phyloP scores from a whole-genome alignment of 30 jellyfish, hydroid and myxozoan genomes.

The Aurelia aurita complex sp. Pacific region DNA sequence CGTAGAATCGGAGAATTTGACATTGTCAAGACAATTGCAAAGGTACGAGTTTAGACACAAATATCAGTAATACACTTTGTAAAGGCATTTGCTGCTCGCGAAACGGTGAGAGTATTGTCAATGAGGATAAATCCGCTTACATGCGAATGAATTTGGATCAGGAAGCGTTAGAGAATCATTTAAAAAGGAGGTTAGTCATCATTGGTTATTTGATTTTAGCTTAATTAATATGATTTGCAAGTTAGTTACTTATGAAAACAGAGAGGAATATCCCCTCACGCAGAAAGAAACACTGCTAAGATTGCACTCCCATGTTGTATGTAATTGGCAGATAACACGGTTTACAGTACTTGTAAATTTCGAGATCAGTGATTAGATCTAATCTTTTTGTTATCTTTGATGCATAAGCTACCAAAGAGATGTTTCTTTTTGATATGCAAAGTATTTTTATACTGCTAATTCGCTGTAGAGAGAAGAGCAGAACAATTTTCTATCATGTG shows the following conservation, averaged over 20 bases:
- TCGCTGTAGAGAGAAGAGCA: background rate
- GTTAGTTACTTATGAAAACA: no score
- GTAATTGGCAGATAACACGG: no score
- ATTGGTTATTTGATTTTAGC: no score
- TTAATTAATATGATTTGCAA: no score
- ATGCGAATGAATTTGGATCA: background rate
- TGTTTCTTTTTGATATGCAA: no score
- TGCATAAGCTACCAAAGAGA: no score
- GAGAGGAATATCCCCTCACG: no score
- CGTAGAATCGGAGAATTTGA: slow-evolving; percentile 27
- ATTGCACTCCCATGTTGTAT: no score
- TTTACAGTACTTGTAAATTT: background rate
- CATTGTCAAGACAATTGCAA: slow-evolving; percentile 38
- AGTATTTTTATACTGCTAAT: no score
- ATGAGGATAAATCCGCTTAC: slow-evolving; percentile 21
- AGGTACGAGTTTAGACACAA: slow-evolving; percentile 21
- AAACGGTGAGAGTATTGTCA: background rate
- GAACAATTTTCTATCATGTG: background rate
- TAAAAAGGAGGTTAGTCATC: slow-evolving; percentile 3
- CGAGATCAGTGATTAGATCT: slow-evolving; percentile 35
- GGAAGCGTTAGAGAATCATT: background rate
- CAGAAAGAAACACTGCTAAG: no score
- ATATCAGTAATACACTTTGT: slow-evolving; percentile 22
- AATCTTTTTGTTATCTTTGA: slow-evolving; percentile 30
- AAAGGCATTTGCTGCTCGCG: slow-evolving; percentile 13